Conservation (phyloP, 2,888 invertebrate genomes). For the Protula sp. region DNA sequence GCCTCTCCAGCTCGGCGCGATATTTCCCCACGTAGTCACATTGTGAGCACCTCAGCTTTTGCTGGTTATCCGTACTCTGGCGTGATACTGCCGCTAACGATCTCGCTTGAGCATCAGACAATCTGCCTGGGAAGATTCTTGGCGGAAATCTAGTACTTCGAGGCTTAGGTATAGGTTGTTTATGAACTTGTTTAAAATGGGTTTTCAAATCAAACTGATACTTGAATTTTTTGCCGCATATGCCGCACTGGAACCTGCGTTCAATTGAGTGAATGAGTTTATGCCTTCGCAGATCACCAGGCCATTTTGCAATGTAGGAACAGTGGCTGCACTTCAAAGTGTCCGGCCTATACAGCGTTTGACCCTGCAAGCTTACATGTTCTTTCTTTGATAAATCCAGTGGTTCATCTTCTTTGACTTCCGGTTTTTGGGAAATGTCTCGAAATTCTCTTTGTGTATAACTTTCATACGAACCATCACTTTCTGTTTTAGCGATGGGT, state of each 20-base stretch:
- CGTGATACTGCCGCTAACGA: neutral
- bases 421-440: no score
- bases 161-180: neutral
- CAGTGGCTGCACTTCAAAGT: conserved; percentile 46
- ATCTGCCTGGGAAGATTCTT: no score
- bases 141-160: no score
- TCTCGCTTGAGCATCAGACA: neutral
- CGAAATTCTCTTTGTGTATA: no score
- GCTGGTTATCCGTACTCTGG: neutral
- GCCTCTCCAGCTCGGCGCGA: conserved; percentile 56
- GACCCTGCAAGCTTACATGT: neutral
- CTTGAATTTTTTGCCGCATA: conserved; percentile 71
- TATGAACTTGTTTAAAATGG: conserved; percentile 17
- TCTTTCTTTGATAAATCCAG: conserved; percentile 20
- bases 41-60: conserved; percentile 66
- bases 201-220: conserved; percentile 59
- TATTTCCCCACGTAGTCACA: conserved; percentile 57
- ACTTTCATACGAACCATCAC: no score
- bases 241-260: conserved; percentile 47
- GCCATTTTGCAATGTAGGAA: conserved; percentile 51
- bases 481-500: no score
- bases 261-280: conserved; percentile 47
- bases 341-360: neutral
- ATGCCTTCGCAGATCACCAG: conserved; percentile 50
- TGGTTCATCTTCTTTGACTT: conserved; percentile 11